A percentile compares a stretch with the other conserved stretches of the same genome.
Evolutionary conservation across 2,113 vertebrate species (phyloP).

Genomic region (Rhinoderma darwinii): DNA sequence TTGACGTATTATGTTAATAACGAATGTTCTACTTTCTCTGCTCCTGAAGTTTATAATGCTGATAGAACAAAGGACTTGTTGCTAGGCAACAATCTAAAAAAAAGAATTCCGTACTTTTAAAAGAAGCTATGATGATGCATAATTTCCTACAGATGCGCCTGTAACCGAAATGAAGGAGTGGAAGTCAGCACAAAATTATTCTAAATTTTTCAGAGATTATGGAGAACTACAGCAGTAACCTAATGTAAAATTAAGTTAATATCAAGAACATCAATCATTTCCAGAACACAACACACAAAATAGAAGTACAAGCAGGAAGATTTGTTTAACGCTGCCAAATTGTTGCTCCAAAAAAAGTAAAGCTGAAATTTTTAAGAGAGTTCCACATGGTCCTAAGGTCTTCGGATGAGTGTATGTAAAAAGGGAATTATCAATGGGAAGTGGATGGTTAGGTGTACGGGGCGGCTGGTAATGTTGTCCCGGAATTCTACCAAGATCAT

Average conservation of each 20-base stretch:
- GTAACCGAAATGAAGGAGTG: conserved; percentile 57
- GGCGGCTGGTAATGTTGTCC: too few species aligned
- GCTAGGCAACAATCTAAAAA: conserved; percentile 76
- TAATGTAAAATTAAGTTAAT: conserved; percentile 70
- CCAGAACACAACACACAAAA: conserved; percentile 27
- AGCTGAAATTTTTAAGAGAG: not conserved
- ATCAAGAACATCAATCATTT: conserved; percentile 58
- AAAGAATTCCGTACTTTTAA: conserved; percentile 66
- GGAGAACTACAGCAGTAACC: conserved; percentile 64
- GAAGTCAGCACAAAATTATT: conserved; percentile 66
- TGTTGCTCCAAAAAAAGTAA: not conserved
- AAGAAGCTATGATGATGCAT: conserved; percentile 68
- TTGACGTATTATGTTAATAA: conserved; percentile 61
- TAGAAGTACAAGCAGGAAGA: conserved; percentile 13
- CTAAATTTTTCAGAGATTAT: conserved; percentile 60
- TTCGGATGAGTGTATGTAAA: not conserved
- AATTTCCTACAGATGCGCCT: conserved; percentile 67
- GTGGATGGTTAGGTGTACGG: too few species aligned
- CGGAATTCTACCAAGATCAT: too few species aligned
- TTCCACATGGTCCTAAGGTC: not conserved
- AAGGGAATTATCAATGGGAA: too few species aligned
- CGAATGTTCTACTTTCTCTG: conserved; percentile 47
- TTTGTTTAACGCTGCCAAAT: conserved; percentile 9
- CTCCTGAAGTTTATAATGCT: conserved; percentile 57
- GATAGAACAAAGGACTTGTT: conserved; percentile 65